Evolutionary conservation across 1,140 invertebrate genomes (phyloP).

Genomic region (Drosophila grimshawi): DNA sequence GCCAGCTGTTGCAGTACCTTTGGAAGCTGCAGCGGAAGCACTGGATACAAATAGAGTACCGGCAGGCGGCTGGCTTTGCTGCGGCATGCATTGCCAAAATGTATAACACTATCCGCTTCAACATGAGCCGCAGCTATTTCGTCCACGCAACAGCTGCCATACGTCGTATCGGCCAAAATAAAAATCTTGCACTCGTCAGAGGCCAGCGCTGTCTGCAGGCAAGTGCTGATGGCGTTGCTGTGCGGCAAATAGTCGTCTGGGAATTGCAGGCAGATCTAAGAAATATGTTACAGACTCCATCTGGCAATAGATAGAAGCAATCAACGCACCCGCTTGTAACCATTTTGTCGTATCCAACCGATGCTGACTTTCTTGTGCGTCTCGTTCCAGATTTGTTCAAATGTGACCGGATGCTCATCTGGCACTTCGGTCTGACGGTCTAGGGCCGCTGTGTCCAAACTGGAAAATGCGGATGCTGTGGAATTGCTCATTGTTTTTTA

Average conservation of each 20-base stretch:
- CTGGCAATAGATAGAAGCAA: not conserved
- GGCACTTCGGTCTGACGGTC: slow-evolving; percentile 63
- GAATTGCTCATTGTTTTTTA: slow-evolving; percentile 47
- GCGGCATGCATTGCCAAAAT: slow-evolving; percentile 96
- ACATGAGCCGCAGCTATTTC: slow-evolving; percentile 93
- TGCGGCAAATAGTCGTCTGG: slow-evolving; percentile 92
- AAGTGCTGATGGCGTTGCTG: slow-evolving; percentile 88
- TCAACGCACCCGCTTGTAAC: slow-evolving; percentile 88
- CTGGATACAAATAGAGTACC: slow-evolving; percentile 89
- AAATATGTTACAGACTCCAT: slow-evolving; percentile 27
- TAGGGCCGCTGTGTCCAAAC: slow-evolving; percentile 66
- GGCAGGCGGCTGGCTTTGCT: slow-evolving; percentile 90
- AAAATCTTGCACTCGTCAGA: slow-evolving; percentile 87
- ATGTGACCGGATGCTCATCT: slow-evolving; percentile 24
- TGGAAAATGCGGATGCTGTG: slow-evolving; percentile 72
- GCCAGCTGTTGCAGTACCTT: slow-evolving; percentile 59
- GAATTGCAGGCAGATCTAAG: slow-evolving; percentile 95
- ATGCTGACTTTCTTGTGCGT: slow-evolving; percentile 86
- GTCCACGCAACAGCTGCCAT: slow-evolving; percentile 98
- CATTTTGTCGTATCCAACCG: slow-evolving; percentile 89
- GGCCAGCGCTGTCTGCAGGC: slow-evolving; percentile 85
- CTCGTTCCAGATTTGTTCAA: slow-evolving; percentile 78
- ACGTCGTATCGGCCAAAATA: slow-evolving; percentile 96
- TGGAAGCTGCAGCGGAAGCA: slow-evolving; percentile 86
- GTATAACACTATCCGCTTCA: slow-evolving; percentile 93